Conservation (phyloP, 2,888 invertebrate species). For the Ormia ochracea region DNA sequence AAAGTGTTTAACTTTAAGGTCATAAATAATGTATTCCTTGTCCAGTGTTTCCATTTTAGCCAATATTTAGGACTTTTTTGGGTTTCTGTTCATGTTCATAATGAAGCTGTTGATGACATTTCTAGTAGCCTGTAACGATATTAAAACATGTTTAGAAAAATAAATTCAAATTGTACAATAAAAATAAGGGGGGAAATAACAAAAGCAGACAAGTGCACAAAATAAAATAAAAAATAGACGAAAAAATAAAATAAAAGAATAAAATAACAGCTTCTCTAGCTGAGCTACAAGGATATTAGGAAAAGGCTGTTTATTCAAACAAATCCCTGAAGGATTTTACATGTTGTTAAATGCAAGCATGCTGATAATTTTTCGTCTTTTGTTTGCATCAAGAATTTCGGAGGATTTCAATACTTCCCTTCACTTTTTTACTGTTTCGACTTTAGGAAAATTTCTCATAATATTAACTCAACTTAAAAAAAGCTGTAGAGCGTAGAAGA, state of each 20-base stretch:
- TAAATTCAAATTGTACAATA: conserved; percentile 53
- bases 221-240: background rate
- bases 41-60: conserved; percentile 1
- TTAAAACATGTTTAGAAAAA: conserved; percentile 48
- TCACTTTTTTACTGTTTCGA: background rate
- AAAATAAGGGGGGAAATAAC: background rate
- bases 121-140: conserved; percentile 49
- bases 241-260: background rate
- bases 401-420: conserved; percentile 39
- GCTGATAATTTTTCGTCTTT: background rate
- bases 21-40: conserved; percentile 6
- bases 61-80: background rate
- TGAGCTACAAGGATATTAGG: background rate
- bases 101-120: conserved; percentile 58
- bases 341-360: conserved; percentile 8
- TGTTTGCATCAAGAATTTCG: conserved; percentile 26
- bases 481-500: no score
- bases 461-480: conserved; percentile 17
- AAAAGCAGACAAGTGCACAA: conserved; percentile 9
- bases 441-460: conserved; percentile 6
- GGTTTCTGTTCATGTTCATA: background rate
- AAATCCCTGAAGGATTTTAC: conserved; percentile 47
- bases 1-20: conserved; percentile 23
- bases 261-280: background rate
- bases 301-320: conserved; percentile 2